Base-by-base conservation (phyloP, 2,888 invertebrate species). In the Hypomecis atomaria region DNA sequence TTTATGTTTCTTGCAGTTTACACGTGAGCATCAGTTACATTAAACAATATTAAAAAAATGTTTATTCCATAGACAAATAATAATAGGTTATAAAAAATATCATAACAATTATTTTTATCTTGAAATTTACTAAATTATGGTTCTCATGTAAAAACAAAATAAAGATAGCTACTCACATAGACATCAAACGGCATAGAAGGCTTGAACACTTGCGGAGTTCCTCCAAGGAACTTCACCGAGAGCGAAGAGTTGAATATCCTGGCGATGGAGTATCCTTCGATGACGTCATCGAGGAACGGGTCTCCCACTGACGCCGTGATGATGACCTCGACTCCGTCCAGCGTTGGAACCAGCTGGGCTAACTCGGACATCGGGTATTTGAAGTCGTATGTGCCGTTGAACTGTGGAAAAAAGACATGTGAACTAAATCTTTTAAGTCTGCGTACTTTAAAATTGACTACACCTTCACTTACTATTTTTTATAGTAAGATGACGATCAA, bases 121-220 rank as follows among this genome's bases (percentile, higher is more conserved):
- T n/a, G n/a, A n/a, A n/a, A n/a, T n/a, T n/a, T n/a, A n/a, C n/a
- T n/a, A n/a, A n/a, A n/a, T n/a, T n/a, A n/a, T n/a, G n/a, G n/a
- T n/a, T n/a, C n/a, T n/a, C n/a, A n/a, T n/a, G n/a, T n/a, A 75
- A 94, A 0, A 99, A 6, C 8, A 43, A 34, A 42, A 36, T n/a
- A n/a, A 33, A 23, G 9, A 33, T 1, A 80, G 9, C 11, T 1
- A 80, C 95, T 94, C 87, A 97, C 96, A 85, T 97, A 97, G 53
- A 96, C 94, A 68, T 96, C 96, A 78, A 98, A 96, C 0, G 98
- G 97, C 97, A 99, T 98, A 7, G 97, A 94, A 0, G 99, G 99
- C 85, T 99, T 99, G 89, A 99, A 99, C 11, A 99, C 96, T 87
- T 99, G 98, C 6, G 99, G 97, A 0, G 96, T 94, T 40, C 97